Evolutionary conservation across 2,888 invertebrate species (phyloP).

Genomic region (Meteorus cinctellus): DNA sequence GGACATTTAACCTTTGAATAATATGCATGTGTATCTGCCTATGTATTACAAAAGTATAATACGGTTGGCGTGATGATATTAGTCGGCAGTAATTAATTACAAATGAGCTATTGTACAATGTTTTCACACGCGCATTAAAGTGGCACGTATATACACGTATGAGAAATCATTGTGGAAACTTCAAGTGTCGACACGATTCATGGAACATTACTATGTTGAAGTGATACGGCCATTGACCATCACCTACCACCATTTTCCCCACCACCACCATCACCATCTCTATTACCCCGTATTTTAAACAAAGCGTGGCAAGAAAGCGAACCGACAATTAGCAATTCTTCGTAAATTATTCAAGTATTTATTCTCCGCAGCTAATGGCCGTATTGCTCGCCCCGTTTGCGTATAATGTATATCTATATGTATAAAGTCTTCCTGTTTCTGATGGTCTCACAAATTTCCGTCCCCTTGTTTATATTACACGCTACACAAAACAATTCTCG

Average conservation of each 20-base stretch:
- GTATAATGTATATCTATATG: slow-evolving; percentile 11
- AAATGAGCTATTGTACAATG: slow-evolving; percentile 39
- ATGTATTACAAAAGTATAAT: slow-evolving; percentile 2
- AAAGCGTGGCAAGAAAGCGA: slow-evolving; percentile 49
- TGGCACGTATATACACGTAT: slow-evolving; percentile 36
- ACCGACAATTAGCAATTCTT: slow-evolving; percentile 56
- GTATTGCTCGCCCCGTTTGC: slow-evolving; percentile 48
- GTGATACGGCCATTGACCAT: slow-evolving; percentile 36
- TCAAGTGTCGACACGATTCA: slow-evolving; percentile 34
- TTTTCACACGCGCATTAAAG: slow-evolving; percentile 40
- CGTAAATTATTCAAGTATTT: slow-evolving; percentile 65
- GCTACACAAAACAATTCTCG: slow-evolving; percentile 62
- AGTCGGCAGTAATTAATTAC: slow-evolving; percentile 36
- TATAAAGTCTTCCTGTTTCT: slow-evolving; percentile 48
- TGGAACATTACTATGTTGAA: slow-evolving; percentile 13
- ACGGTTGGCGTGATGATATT: slow-evolving; percentile 30
- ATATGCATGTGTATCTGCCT: slow-evolving; percentile 4
- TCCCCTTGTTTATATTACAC: slow-evolving; percentile 59
- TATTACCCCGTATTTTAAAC: slow-evolving; percentile 31
- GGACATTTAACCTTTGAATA: slow-evolving; percentile 27
- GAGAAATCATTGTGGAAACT: slow-evolving; percentile 37
- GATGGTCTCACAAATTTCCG: slow-evolving; percentile 47
- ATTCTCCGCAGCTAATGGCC: slow-evolving; percentile 52
- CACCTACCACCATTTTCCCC: neutral
- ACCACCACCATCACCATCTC: neutral